Base-by-base conservation (phyloP, 2,113 vertebrate genomes). In the Labeo catla region DNA sequence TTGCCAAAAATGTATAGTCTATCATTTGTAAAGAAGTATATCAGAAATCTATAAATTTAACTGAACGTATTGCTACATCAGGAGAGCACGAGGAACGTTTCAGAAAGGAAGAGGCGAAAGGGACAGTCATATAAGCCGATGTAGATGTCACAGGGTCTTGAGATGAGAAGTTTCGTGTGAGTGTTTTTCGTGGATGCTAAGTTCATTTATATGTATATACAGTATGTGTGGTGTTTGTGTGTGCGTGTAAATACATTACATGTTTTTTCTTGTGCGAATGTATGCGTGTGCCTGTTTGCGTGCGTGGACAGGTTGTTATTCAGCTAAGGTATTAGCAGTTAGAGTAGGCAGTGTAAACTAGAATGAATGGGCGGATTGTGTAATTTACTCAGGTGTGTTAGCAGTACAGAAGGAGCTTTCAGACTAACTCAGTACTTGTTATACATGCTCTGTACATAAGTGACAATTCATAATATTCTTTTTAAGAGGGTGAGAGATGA, bases 1-100 rank as follows among this genome's bases (percentile, higher is more conserved):
- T 61, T 94, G 92, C 94, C 95, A 95, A 94, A 95, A 91, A 91
- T 93, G 86, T 89, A 92, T 92, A 93, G 92, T 89, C 91, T 95
- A 91, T 92, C 88, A 92, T 93, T 89, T 92, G 90, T 94, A 91
- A 92, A 91, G 91, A 92, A 92, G 90, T 88, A 87, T 77, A 92
- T 92, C 81, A 93, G 90, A 91, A 73, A 77, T 43, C 86, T 79
- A 87, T 89, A 91, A 91, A 92, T 88, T 89, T 89, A 93, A 92
- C 87, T 92, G 93, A 70, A 78, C 23, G 6, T 83, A 85, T 85
- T 49, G 72, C 86, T 85, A 87, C 78, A 83, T 81, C 86, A 87
- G 43, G 83, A 82, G 83, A 76, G 63, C 83, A 87, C 83, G 57
- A 65, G 78, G 52, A 80, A 86, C 49, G 86, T 87, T 87, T 87